Evolutionary conservation across 1,140 invertebrate genomes (phyloP).

Genomic region (Babylonia areolata): DNA sequence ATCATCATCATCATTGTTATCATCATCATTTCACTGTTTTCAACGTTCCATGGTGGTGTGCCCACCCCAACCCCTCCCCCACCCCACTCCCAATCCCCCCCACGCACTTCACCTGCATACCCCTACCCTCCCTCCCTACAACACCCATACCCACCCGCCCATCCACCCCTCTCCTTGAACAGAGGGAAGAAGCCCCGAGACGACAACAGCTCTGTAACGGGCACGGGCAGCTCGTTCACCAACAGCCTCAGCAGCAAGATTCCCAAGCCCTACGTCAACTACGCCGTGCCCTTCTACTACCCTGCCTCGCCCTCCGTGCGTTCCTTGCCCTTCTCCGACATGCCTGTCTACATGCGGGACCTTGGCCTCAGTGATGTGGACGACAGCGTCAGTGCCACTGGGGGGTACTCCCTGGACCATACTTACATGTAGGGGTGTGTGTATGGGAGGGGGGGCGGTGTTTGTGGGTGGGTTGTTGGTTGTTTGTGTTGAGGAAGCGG

Average conservation of each 20-base stretch:
- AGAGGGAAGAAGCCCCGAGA: slow-evolving; percentile 14
- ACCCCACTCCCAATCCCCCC: no score
- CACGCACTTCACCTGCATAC: neutral
- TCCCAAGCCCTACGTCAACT: slow-evolving; percentile 42
- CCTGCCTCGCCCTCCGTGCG: slow-evolving; percentile 41
- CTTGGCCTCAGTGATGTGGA: slow-evolving; percentile 22
- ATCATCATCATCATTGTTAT: no score
- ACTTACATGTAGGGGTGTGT: neutral
- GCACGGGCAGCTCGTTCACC: neutral
- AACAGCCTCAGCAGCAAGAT: slow-evolving; percentile 39
- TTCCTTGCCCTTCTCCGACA: slow-evolving; percentile 29
- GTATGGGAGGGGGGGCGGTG: no score
- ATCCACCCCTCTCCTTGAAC: neutral
- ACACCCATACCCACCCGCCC: neutral
- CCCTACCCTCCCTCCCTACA: neutral
- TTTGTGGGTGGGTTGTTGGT: no score
- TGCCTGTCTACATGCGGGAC: slow-evolving; percentile 36
- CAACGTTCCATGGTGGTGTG: no score
- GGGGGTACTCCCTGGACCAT: slow-evolving; percentile 5
- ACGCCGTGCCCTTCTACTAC: slow-evolving; percentile 47
- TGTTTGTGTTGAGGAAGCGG: no score
- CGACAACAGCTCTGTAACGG: slow-evolving; percentile 12
- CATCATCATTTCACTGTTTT: no score
- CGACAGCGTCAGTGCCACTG: slow-evolving; percentile 17
- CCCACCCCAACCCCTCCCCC: no score